Percentiles rank a stretch among this genome's conserved stretches.
These are phyloP conservation scores for Diplolepis rosae DNA, from an alignment of 2,888 invertebrate species.

Conservation along the genomic window DNA sequence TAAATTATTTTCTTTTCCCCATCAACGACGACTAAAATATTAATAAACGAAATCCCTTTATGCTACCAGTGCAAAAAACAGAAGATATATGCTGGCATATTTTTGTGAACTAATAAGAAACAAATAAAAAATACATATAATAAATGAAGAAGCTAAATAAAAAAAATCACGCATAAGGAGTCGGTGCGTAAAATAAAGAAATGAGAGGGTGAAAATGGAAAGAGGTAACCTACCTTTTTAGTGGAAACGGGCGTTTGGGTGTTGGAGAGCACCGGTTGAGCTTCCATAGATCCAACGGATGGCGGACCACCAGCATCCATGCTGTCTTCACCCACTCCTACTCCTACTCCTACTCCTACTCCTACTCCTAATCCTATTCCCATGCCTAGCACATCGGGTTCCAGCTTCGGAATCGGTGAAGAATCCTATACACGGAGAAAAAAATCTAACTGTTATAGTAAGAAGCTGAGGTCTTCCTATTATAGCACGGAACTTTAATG, in stretches of 20 bases:
- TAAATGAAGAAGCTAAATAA: not conserved
- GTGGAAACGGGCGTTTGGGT: slow-evolving; percentile 71
- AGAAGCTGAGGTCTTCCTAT: too few relatives aligned
- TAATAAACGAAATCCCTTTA: slow-evolving; percentile 35
- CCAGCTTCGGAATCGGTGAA: slow-evolving; percentile 72
- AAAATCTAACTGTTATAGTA: too few relatives aligned
- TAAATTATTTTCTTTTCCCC: slow-evolving; percentile 14
- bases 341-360: slow-evolving; percentile 68
- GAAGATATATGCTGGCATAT: slow-evolving; percentile 71
- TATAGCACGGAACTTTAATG: too few relatives aligned
- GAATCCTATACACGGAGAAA: too few relatives aligned
- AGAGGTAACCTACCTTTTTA: slow-evolving; percentile 68
- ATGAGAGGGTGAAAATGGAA: slow-evolving; percentile 51
- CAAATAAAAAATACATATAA: slow-evolving; percentile 43
- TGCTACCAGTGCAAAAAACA: slow-evolving; percentile 58
- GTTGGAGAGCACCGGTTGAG: slow-evolving; percentile 72
- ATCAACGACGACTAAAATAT: slow-evolving; percentile 6
- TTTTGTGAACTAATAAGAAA: slow-evolving; percentile 51
- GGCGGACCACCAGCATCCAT: slow-evolving; percentile 80
- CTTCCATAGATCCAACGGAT: slow-evolving; percentile 82
- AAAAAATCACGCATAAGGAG: slow-evolving; percentile 4
- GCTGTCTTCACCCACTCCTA: slow-evolving; percentile 72
- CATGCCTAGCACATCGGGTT: slow-evolving; percentile 70
- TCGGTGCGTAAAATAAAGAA: slow-evolving; percentile 49
- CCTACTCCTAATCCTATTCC: slow-evolving; percentile 72